Percentiles rank a stretch among this genome's conserved stretches.
These are phyloP conservation scores for Arctocebus calabarensis DNA, from an alignment of 2,797 vertebrate species.

Conservation along the genomic window DNA sequence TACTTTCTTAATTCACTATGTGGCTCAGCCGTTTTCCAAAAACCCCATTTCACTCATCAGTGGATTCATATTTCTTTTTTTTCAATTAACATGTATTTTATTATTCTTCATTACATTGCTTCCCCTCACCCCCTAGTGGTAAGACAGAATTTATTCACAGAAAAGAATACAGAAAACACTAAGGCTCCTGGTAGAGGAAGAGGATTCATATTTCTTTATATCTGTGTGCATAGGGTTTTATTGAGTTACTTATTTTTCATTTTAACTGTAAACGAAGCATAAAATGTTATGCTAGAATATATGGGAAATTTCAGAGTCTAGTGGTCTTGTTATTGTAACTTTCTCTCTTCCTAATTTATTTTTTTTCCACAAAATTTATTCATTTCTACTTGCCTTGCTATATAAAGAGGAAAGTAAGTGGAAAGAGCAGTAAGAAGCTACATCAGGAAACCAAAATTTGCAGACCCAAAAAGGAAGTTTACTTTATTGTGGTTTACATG, in stretches of 20 bases:
- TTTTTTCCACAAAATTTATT: neutral
- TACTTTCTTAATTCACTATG: neutral
- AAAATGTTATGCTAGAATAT: conserved; percentile 38
- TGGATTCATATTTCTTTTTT: conserved; percentile 1
- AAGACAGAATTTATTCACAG: no score
- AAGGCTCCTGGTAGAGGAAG: no score
- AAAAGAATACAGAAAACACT: no score
- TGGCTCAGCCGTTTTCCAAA: neutral
- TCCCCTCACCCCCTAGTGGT: no score
- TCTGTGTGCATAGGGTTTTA: neutral
- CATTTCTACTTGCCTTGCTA: neutral
- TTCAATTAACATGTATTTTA: no score
- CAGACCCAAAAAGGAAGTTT: conserved; percentile 70
- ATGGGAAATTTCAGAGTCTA: conserved; percentile 30
- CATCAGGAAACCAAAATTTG: conserved; percentile 67
- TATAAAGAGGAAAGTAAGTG: conserved; percentile 45
- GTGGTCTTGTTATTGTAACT: neutral
- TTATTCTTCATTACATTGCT: no score
- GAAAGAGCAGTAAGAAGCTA: conserved; percentile 27
- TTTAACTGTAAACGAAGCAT: conserved; percentile 50
- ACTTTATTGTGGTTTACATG: conserved; percentile 75
- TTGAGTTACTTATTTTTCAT: conserved; percentile 54
- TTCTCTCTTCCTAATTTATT: neutral
- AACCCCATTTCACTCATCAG: neutral
- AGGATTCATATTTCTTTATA: neutral